Evolutionary conservation across 2,113 vertebrate species (phyloP), one percentile per base, ranked within the genome.

Genomic region (Mirza zaza): DNA sequence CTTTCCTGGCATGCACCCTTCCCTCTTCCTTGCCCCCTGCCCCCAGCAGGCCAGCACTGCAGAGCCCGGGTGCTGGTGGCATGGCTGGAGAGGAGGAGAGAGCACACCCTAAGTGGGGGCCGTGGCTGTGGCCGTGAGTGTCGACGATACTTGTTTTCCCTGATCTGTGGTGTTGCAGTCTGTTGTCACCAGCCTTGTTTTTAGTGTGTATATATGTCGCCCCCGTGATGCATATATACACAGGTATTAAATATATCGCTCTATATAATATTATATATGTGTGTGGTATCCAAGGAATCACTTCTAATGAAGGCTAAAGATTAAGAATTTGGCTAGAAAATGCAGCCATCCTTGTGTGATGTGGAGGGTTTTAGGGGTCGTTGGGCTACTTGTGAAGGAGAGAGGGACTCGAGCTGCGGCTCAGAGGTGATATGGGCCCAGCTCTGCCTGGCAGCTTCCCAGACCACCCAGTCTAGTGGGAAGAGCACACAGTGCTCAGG

Each of bases 231-330:
- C 98, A 99, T 99, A 99, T 99, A 99, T 99, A 99, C 98, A 99
- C 98, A 98, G 98, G 98, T 99, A 99, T 99, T 99, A 99, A 99
- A 98, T 98, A 99, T 99, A 99, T 99, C 15, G 55, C 98, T 99
- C 97, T 99, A 99, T 99, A 98, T 99, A 98, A 99, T 99, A 99
- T 98, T 98, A 99, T 98, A 98, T 98, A 98, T 97, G 98, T 99
- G 98, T 99, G 98, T 98, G 98, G 98, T 98, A 99, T 99, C 92
- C 1, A 98, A 98, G 82, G 95, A 98, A 97, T 98, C 98, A 97
- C 98, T 96, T 98, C 97, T 98, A 97, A 97, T 91, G 97, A 98
- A 94, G 97, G 95, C 98, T 98, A 98, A 98, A 98, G 98, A 98
- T 98, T 98, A 98, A 98, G 98, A 98, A 98, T 98, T 97, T 10